phyloP scores from a whole-genome alignment of 2,797 vertebrate species.

The Enteromius anoplus region DNA sequence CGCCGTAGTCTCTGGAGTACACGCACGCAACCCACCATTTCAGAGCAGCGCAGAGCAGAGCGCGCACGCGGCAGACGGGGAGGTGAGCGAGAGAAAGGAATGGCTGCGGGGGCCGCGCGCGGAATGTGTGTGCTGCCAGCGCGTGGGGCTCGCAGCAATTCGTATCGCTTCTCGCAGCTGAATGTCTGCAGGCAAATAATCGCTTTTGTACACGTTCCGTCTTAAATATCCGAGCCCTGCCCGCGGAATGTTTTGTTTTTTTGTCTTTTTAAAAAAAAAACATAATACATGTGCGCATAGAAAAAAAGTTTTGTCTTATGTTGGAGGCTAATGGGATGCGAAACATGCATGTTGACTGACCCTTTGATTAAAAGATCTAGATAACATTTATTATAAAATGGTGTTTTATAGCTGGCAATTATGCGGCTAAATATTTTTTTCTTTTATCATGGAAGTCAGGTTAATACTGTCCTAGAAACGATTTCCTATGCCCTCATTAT shows the following conservation, averaged over 20 bases:
- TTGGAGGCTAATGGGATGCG: neutral
- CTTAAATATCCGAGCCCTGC: conserved; percentile 7
- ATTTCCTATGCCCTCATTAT: neutral
- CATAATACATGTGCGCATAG: neutral
- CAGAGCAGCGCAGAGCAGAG: conserved; percentile 37
- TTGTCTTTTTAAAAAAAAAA: no score
- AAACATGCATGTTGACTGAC: neutral
- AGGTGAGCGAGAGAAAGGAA: conserved; percentile 15
- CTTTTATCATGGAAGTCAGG: neutral
- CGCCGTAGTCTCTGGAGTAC: conserved; percentile 39
- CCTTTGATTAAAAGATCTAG: neutral
- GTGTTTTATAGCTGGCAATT: neutral
- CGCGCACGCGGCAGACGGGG: conserved; percentile 13
- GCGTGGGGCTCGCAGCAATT: conserved; percentile 23
- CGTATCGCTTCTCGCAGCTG: conserved; percentile 40
- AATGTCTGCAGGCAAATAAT: conserved; percentile 39
- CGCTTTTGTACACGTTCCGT: neutral
- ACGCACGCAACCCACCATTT: conserved; percentile 48
- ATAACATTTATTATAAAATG: no score
- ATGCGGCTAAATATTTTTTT: neutral
- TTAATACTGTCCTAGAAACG: neutral
- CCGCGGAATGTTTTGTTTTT: neutral
- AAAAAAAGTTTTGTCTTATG: conserved; percentile 1
- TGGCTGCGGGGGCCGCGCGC: conserved; percentile 35
- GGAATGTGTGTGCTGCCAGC: conserved; percentile 18